Evolutionary conservation across 2,888 invertebrate genomes (phyloP).

Genomic region (Plebejus melissa): DNA sequence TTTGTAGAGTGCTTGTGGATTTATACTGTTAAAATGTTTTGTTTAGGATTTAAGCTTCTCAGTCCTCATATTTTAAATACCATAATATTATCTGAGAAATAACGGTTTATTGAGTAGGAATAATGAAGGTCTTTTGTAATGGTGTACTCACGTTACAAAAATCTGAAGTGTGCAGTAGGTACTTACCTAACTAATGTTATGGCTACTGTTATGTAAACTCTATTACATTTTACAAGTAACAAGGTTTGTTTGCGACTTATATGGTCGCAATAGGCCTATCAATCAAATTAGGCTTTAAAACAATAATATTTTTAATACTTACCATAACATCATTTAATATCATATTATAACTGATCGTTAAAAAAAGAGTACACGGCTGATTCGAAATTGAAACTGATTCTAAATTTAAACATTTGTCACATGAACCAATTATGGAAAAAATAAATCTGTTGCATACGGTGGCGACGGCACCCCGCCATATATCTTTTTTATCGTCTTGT

Average conservation of each 20-base stretch:
- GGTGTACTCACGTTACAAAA: not conserved
- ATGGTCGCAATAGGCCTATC: not conserved
- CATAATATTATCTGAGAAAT: not conserved
- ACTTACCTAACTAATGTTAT: too few relatives aligned
- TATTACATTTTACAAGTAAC: too few relatives aligned
- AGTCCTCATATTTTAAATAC: not conserved
- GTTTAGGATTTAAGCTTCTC: slow-evolving; percentile 3
- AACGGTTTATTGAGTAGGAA: not conserved
- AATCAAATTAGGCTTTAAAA: not conserved
- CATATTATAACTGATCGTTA: not conserved
- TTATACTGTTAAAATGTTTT: slow-evolving; percentile 17
- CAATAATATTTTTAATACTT: not conserved
- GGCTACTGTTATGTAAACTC: too few relatives aligned
- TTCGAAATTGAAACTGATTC: slow-evolving; percentile 6
- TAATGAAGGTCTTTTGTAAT: not conserved
- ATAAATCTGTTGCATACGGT: slow-evolving; percentile 50
- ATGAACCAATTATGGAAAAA: slow-evolving; percentile 63
- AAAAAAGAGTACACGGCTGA: not conserved
- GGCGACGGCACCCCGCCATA: slow-evolving; percentile 61
- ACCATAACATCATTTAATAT: not conserved
- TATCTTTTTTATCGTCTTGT: slow-evolving; percentile 74
- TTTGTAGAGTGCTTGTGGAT: not conserved
- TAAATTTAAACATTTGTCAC: slow-evolving; percentile 44
- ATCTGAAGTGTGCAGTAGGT: not conserved
- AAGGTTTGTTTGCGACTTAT: not conserved